These are phyloP conservation scores for Silurus meridionalis DNA, from an alignment of 2,113 vertebrate genomes.

Conservation along the genomic window DNA sequence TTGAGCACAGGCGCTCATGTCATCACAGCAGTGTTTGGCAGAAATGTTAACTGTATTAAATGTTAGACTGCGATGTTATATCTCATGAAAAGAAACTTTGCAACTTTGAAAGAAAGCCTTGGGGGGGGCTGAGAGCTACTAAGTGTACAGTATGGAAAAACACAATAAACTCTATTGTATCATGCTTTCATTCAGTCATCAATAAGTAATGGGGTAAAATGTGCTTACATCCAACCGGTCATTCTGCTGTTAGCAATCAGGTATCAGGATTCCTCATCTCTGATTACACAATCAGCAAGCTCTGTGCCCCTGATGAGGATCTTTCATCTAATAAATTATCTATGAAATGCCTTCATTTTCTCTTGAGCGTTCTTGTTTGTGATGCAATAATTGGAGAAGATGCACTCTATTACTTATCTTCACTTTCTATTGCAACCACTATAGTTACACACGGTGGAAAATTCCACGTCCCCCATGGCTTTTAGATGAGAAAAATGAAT, in stretches of 20 bases:
- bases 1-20: background rate
- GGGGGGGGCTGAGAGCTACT: too few relatives aligned
- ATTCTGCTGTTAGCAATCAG: slow-evolving; percentile 6
- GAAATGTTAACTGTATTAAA: slow-evolving; percentile 30
- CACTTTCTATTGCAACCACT: background rate
- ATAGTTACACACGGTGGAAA: background rate
- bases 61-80: slow-evolving; percentile 11
- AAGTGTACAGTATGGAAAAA: background rate
- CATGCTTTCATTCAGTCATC: slow-evolving; percentile 27
- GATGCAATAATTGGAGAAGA: slow-evolving; percentile 6
- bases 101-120: background rate
- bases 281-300: background rate
- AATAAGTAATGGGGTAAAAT: slow-evolving; percentile 26
- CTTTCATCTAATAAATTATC: slow-evolving; percentile 24
- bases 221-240: slow-evolving; percentile 28
- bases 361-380: slow-evolving; percentile 17
- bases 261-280: slow-evolving; percentile 4
- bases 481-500: background rate
- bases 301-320: slow-evolving; percentile 6
- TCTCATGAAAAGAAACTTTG: background rate
- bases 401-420: slow-evolving; percentile 17
- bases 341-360: slow-evolving; percentile 30
- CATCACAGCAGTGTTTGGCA: background rate
- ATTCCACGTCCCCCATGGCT: background rate
- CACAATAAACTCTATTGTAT: slow-evolving; percentile 19